Percentiles rank a stretch among this genome's conserved stretches.
Evolutionary conservation across 2,113 vertebrate species (phyloP).

Genomic region (Rana temporaria): DNA sequence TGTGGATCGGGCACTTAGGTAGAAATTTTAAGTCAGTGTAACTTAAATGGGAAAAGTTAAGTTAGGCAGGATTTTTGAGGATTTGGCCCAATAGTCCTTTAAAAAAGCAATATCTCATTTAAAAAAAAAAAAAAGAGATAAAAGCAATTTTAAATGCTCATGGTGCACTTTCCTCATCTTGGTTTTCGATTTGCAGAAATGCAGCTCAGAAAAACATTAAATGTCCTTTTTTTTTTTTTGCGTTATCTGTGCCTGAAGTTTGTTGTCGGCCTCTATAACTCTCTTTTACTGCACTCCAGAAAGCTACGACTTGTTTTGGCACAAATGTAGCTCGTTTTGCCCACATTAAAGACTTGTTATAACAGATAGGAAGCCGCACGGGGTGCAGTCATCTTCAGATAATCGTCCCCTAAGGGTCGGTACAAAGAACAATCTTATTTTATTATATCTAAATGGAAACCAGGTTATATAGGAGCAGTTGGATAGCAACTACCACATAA

Average conservation of each 20-base stretch:
- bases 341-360: constrained; percentile 40
- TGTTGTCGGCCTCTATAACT: constrained; percentile 13
- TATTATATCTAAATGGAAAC: constrained; percentile 43
- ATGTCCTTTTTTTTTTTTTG: neutral
- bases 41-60: too few species aligned
- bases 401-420: constrained; percentile 37
- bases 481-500: constrained; percentile 30
- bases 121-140: neutral
- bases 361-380: constrained; percentile 42
- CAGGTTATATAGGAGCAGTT: constrained; percentile 40
- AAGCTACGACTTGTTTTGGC: constrained; percentile 27
- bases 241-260: constrained; percentile 11
- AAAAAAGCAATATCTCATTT: neutral
- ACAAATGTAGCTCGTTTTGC: constrained; percentile 9
- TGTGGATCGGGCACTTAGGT: too few species aligned
- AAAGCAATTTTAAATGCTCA: constrained; percentile 21
- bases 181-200: constrained; percentile 4
- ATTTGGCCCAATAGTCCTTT: too few species aligned
- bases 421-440: constrained; percentile 36
- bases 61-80: too few species aligned
- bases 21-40: too few species aligned
- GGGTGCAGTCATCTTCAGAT: constrained; percentile 44
- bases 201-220: neutral
- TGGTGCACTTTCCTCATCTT: neutral
- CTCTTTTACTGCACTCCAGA: constrained; percentile 5